Evolutionary conservation across 2,888 invertebrate species (phyloP).

Genomic region (Amblyteles armatorius): DNA sequence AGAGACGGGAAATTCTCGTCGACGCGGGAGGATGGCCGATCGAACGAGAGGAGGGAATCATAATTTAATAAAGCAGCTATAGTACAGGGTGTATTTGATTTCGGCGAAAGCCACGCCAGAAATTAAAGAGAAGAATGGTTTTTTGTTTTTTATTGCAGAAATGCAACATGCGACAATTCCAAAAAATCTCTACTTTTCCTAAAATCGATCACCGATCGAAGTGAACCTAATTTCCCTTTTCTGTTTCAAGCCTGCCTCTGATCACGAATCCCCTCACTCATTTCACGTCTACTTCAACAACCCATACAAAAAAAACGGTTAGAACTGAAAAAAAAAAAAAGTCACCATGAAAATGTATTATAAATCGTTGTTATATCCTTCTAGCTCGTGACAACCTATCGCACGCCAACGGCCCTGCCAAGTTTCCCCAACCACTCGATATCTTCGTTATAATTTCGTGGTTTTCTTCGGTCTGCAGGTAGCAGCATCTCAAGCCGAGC

Average conservation of each 20-base stretch:
- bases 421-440: neutral
- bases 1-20: slow-evolving; percentile 2
- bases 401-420: neutral
- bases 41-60: neutral
- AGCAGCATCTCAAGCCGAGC: neutral
- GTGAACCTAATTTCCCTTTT: neutral
- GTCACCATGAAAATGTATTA: neutral
- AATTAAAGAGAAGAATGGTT: neutral
- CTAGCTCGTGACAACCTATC: no score
- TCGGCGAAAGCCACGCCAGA: neutral
- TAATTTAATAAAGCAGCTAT: neutral
- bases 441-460: neutral
- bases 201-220: no score
- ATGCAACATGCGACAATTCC: neutral
- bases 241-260: neutral
- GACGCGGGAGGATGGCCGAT: neutral
- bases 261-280: neutral
- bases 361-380: neutral
- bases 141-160: neutral
- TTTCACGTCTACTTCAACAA: neutral
- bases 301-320: neutral
- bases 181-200: no score
- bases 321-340: neutral
- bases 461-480: neutral
- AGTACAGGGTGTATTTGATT: neutral